These are phyloP conservation scores for Poeciliopsis paucimaculata DNA, from an alignment of 2,797 vertebrate genomes.

Conservation along the genomic window DNA sequence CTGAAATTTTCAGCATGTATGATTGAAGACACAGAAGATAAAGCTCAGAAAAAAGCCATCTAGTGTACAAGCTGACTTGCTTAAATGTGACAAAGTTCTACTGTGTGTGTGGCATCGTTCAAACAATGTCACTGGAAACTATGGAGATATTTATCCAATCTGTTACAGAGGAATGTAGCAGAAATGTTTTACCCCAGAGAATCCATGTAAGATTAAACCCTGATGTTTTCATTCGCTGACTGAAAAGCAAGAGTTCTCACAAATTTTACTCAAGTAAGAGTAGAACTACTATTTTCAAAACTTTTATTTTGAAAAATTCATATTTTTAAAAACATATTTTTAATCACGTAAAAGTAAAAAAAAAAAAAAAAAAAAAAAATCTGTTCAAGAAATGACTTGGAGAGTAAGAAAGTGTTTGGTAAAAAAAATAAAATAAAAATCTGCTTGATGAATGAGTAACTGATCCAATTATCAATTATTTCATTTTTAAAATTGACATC, in stretches of 20 bases:
- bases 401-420: no score
- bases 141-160: not conserved
- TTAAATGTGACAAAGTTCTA: not conserved
- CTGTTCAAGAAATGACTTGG: no score
- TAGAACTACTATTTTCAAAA: no score
- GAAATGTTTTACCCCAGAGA: not conserved
- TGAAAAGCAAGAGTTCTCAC: not conserved
- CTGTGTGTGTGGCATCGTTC: not conserved
- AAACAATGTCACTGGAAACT: not conserved
- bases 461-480: no score
- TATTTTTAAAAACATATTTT: no score
- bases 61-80: not conserved
- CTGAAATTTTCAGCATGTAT: not conserved
- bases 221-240: not conserved
- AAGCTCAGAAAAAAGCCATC: not conserved
- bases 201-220: not conserved
- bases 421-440: no score
- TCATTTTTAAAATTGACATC: no score
- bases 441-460: no score
- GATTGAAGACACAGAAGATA: constrained; percentile 25
- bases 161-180: not conserved
- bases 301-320: no score
- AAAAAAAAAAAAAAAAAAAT: no score
- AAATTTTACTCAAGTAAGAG: no score
- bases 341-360: no score